Base-by-base conservation (phyloP, 2,797 vertebrate species). In the Megalops cyprinoides region DNA sequence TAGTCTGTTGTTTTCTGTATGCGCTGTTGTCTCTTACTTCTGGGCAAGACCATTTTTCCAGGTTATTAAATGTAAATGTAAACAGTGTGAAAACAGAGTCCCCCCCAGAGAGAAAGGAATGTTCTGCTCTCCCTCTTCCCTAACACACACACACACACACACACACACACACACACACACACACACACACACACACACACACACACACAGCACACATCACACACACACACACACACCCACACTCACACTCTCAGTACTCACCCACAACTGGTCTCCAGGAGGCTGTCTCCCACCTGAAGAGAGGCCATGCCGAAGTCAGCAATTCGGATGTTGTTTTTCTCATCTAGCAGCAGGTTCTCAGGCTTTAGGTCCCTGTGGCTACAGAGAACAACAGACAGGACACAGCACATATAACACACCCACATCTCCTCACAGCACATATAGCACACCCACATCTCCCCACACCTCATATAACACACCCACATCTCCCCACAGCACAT, bases 291-390 rank as follows among this genome's bases (percentile, higher is more conserved):
- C 92, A 97, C 97, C 94, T 98, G 96, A 88, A 98, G 94, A 82
- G 96, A 97, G 39, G 96, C 96, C 97, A 98, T 97, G 83, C 96
- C 96, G 78, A 98, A 98, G 92, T 98, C 97, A 69, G 96, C 97
- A 0, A 97, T 97, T 44, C 97, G 94, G 87, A 98, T 98, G 90
- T 98, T 97, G 91, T 97, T 98, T 84, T 96, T 97, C 89, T 97
- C 97, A 82, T 98, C 97, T 92, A 98, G 88, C 82, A 98, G 94
- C 88, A 98, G 90, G 90, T 98, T 98, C 91, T 98, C 96, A 0
- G 97, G 97, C 91, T 98, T 97, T 89, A 98, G 92, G 91, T 97
- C 97, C 90, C 97, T 96, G 93, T 98, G 97, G 91, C 97, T 97
- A 89, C 65, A 80, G 44, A 75, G 73, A 58, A 56, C 49, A 51